These are phyloP conservation scores for Eupithecia tripunctaria DNA, from an alignment of 2,888 invertebrate genomes.

Conservation along the genomic window DNA sequence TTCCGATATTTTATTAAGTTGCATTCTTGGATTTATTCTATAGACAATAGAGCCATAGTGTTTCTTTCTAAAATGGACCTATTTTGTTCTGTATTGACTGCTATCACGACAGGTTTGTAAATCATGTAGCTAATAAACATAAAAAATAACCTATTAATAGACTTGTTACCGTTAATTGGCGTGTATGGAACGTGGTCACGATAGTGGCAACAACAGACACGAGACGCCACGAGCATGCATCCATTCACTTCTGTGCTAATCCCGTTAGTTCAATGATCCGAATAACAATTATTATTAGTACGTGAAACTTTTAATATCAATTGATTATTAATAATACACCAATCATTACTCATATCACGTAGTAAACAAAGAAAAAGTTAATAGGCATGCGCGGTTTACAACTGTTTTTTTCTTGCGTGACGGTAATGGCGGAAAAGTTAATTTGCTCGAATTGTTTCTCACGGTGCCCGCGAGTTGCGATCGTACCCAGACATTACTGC, in stretches of 20 bases:
- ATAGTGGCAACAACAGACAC: conserved; percentile 44
- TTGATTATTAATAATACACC: conserved; percentile 59
- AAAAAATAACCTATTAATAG: conserved; percentile 21
- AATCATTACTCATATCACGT: conserved; percentile 60
- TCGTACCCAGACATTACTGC: conserved; percentile 57
- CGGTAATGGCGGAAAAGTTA: conserved; percentile 73
- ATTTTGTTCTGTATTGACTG: not conserved
- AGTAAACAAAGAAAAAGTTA: conserved; percentile 60
- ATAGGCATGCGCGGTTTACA: conserved; percentile 55
- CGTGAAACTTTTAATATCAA: conserved; percentile 67
- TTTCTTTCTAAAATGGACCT: not conserved
- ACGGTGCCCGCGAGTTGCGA: conserved; percentile 67
- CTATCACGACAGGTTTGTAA: not conserved
- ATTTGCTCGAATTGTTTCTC: conserved; percentile 74
- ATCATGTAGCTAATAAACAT: not conserved
- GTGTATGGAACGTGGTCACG: conserved; percentile 43
- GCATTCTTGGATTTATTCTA: not conserved
- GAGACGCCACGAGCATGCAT: conserved; percentile 57
- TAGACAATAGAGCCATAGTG: not conserved
- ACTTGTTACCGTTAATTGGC: conserved; percentile 33
- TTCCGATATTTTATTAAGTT: not conserved
- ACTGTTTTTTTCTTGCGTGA: conserved; percentile 72
- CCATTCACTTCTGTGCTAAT: conserved; percentile 55
- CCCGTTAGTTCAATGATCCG: conserved; percentile 78
- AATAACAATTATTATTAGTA: conserved; percentile 62